phyloP scores from a whole-genome alignment of 2,797 vertebrate genomes.

The Neoniphon sammara region DNA sequence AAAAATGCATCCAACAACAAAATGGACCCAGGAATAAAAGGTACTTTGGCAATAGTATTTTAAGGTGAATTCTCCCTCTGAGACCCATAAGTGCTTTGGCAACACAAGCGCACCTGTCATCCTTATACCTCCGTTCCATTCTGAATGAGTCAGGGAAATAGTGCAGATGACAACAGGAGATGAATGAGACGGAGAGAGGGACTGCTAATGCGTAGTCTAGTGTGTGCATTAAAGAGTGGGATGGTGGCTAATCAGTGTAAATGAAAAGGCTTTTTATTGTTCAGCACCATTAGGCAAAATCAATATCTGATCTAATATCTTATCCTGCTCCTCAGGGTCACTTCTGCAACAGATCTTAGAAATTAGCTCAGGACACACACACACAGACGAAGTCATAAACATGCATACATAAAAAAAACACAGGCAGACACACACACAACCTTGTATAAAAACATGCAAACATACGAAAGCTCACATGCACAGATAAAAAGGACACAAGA shows the following conservation, averaged over 20 bases:
- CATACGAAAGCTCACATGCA: background rate
- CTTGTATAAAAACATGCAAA: background rate
- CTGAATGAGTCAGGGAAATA: background rate
- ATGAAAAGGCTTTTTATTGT: slow-evolving; percentile 72
- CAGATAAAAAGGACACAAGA: background rate
- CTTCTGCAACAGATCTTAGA: slow-evolving; percentile 25
- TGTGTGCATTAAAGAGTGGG: slow-evolving; percentile 2
- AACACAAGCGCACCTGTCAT: too few relatives aligned
- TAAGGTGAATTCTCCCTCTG: too few relatives aligned
- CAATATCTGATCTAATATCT: slow-evolving; percentile 59
- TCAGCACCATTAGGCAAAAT: slow-evolving; percentile 47
- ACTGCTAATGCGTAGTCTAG: slow-evolving; percentile 7
- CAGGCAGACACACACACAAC: background rate
- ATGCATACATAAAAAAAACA: background rate
- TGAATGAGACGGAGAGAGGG: background rate
- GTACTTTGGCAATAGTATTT: too few relatives aligned
- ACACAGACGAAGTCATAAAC: background rate
- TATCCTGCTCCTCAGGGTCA: slow-evolving; percentile 31
- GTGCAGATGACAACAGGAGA: background rate
- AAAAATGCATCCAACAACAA: too few relatives aligned
- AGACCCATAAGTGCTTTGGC: too few relatives aligned
- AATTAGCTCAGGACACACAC: slow-evolving; percentile 45
- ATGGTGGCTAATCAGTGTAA: slow-evolving; percentile 46
- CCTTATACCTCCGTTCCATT: background rate
- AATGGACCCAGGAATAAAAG: too few relatives aligned